Evolutionary conservation across 2,888 invertebrate species (phyloP).

Genomic region (Limnephilus marmoratus): DNA sequence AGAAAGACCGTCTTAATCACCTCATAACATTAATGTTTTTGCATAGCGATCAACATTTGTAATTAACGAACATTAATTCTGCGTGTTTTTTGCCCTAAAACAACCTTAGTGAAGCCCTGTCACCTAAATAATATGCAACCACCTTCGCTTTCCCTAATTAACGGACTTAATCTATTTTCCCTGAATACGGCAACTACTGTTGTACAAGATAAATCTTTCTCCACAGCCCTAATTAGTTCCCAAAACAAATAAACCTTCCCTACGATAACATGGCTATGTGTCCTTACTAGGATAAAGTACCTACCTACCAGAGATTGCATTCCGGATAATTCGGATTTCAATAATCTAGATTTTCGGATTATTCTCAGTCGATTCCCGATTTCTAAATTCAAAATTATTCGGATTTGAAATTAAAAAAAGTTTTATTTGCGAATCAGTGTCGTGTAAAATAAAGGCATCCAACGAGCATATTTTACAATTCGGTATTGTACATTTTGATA

Average conservation of each 20-base stretch:
- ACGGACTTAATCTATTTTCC: not conserved
- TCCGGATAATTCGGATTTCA: too few species aligned
- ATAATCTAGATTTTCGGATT: too few species aligned
- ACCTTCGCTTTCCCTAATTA: slow-evolving; percentile 2
- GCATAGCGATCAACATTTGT: not conserved
- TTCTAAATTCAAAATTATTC: too few species aligned
- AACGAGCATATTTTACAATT: too few species aligned
- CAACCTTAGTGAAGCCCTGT: not conserved
- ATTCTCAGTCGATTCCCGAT: too few species aligned
- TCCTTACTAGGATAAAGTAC: not conserved
- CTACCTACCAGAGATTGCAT: too few species aligned
- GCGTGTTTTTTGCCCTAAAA: not conserved
- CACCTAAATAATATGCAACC: slow-evolving; percentile 2
- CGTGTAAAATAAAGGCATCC: too few species aligned
- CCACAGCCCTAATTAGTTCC: not conserved
- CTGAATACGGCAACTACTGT: not conserved
- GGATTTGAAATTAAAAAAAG: too few species aligned
- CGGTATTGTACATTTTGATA: too few species aligned
- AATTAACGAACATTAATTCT: not conserved
- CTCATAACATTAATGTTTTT: not conserved
- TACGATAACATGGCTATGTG: not conserved
- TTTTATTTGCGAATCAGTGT: too few species aligned
- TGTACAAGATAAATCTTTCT: not conserved
- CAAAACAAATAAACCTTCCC: not conserved
- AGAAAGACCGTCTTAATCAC: not conserved